Evolutionary conservation across 1,140 invertebrate species (phyloP).

Genomic region (Lucilia sericata): DNA sequence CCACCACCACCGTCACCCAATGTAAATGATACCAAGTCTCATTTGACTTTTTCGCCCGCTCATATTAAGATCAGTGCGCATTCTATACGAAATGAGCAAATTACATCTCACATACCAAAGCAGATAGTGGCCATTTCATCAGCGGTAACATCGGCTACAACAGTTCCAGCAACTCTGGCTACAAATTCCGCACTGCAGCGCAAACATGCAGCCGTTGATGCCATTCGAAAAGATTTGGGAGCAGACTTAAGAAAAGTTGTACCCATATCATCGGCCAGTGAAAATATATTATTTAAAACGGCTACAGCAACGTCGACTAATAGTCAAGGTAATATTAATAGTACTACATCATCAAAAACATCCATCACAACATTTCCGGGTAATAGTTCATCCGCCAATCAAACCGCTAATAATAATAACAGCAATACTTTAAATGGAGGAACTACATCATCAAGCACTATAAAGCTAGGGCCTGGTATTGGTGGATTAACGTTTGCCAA

Average conservation of each 20-base stretch:
- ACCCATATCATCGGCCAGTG: background rate
- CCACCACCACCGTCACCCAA: slow-evolving; percentile 58
- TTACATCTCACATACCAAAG: slow-evolving; percentile 71
- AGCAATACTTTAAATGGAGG: slow-evolving; percentile 47
- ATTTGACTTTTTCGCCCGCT: slow-evolving; percentile 76
- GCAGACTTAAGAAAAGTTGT: slow-evolving; percentile 49
- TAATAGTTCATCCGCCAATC: background rate
- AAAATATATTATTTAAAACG: slow-evolving; percentile 1
- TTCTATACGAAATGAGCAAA: slow-evolving; percentile 60
- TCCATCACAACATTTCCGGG: background rate
- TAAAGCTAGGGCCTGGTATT: slow-evolving; percentile 65
- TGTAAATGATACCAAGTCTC: slow-evolving; percentile 69
- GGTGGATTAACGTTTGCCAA: slow-evolving; percentile 67
- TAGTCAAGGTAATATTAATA: background rate
- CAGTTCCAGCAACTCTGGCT: slow-evolving; percentile 58
- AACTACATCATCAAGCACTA: slow-evolving; percentile 55
- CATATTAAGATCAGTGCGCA: slow-evolving; percentile 71
- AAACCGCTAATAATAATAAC: slow-evolving; percentile 21
- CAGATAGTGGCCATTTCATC: slow-evolving; percentile 69
- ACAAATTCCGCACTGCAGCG: slow-evolving; percentile 60
- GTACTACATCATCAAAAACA: background rate
- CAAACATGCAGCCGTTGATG: slow-evolving; percentile 59
- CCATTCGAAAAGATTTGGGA: slow-evolving; percentile 62
- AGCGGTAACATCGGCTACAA: slow-evolving; percentile 50
- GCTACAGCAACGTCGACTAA: background rate